These are phyloP conservation scores for Tor tambroides DNA, from an alignment of 2,113 vertebrate genomes.

Conservation along the genomic window DNA sequence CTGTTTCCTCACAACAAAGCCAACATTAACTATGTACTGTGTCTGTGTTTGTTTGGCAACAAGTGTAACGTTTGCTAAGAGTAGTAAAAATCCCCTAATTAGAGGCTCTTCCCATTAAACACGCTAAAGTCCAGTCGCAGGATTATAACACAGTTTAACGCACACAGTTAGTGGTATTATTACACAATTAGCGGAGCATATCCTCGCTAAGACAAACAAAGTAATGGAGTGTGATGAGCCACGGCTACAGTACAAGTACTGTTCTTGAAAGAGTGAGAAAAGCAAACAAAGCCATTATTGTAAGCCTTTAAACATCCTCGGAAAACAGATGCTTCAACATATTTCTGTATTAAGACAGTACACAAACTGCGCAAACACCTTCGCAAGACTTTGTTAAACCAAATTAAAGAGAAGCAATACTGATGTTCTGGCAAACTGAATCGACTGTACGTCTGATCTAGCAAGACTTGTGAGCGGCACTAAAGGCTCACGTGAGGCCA, in stretches of 20 bases:
- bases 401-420: slow-evolving; percentile 23
- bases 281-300: slow-evolving; percentile 20
- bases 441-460: background rate
- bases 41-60: slow-evolving; percentile 63
- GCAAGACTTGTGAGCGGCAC: background rate
- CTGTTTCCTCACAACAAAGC: slow-evolving; percentile 53
- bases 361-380: slow-evolving; percentile 20
- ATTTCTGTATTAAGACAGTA: background rate
- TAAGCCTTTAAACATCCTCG: background rate
- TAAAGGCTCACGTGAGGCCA: background rate
- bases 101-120: slow-evolving; percentile 74
- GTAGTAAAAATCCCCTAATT: slow-evolving; percentile 57
- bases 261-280: slow-evolving; percentile 14
- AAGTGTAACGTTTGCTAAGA: slow-evolving; percentile 55
- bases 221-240: background rate
- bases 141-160: slow-evolving; percentile 51
- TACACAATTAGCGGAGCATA: slow-evolving; percentile 56
- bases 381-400: background rate
- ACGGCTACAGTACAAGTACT: background rate
- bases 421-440: background rate
- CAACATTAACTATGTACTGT: slow-evolving; percentile 66
- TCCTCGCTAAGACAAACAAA: slow-evolving; percentile 44
- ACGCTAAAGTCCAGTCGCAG: slow-evolving; percentile 63
- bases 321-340: background rate
- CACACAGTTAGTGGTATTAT: slow-evolving; percentile 59